Conservation (phyloP, 1,140 invertebrate genomes). For the Formica exsecta region DNA sequence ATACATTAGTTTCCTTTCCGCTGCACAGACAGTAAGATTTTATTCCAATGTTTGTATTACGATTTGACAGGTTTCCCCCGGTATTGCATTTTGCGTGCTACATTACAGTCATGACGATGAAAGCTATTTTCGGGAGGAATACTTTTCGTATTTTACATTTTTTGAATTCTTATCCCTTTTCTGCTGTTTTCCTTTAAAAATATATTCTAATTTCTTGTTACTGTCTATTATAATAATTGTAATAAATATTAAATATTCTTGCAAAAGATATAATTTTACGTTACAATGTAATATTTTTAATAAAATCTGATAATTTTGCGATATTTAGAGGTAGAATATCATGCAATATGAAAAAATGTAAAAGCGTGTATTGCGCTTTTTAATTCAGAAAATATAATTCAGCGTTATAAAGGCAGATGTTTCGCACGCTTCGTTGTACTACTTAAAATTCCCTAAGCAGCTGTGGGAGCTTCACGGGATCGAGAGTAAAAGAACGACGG, state of each 20-base stretch:
- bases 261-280: background rate
- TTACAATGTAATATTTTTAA: background rate
- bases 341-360: background rate
- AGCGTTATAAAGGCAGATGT: conserved; percentile 36
- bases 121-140: background rate
- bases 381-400: conserved; percentile 32
- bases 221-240: background rate
- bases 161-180: background rate
- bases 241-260: background rate
- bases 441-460: conserved; percentile 62
- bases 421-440: conserved; percentile 40
- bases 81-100: background rate
- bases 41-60: conserved; percentile 8
- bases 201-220: background rate
- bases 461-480: conserved; percentile 55
- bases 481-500: conserved; percentile 69
- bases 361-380: background rate
- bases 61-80: background rate
- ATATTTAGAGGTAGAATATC: background rate
- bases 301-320: background rate
- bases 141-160: conserved; percentile 25
- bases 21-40: background rate
- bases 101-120: background rate
- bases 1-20: background rate
- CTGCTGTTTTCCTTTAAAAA: background rate